These are phyloP conservation scores for Corella eumyota DNA, from an alignment of 23 tunicate species.

Conservation along the genomic window DNA sequence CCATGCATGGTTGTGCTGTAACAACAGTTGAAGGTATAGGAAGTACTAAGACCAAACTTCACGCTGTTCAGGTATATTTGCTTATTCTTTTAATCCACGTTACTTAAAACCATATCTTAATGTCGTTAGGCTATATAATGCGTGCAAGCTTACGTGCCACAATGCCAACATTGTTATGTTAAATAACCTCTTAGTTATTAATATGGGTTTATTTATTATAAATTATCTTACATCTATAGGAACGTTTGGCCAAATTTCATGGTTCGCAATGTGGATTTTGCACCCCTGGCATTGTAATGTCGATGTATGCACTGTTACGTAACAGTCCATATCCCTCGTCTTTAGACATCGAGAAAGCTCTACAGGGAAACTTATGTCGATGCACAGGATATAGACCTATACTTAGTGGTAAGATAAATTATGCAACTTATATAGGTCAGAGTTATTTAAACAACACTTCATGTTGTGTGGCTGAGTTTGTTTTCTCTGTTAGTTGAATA, in stretches of 20 bases:
- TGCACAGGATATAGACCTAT: conserved; percentile 97
- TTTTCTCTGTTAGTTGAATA: too few relatives aligned
- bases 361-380: conserved; percentile 96
- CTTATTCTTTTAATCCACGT: neutral
- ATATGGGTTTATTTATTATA: too few relatives aligned
- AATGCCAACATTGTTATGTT: too few relatives aligned
- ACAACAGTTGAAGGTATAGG: conserved; percentile 99
- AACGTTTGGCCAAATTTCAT: conserved; percentile 66
- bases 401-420: conserved; percentile 32
- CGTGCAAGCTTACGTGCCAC: too few relatives aligned
- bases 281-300: conserved; percentile 98
- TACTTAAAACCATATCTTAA: neutral
- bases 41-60: conserved; percentile 73
- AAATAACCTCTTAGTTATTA: too few relatives aligned
- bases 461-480: too few relatives aligned
- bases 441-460: too few relatives aligned
- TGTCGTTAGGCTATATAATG: too few relatives aligned
- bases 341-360: conserved; percentile 45
- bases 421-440: too few relatives aligned
- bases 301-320: conserved; percentile 92
- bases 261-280: conserved; percentile 99
- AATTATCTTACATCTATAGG: conserved; percentile 20
- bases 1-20: conserved; percentile 69
- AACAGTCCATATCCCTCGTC: conserved; percentile 64
- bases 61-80: conserved; percentile 59